Conservation (phyloP, 2,797 vertebrate species). For the Erethizon dorsatum region DNA sequence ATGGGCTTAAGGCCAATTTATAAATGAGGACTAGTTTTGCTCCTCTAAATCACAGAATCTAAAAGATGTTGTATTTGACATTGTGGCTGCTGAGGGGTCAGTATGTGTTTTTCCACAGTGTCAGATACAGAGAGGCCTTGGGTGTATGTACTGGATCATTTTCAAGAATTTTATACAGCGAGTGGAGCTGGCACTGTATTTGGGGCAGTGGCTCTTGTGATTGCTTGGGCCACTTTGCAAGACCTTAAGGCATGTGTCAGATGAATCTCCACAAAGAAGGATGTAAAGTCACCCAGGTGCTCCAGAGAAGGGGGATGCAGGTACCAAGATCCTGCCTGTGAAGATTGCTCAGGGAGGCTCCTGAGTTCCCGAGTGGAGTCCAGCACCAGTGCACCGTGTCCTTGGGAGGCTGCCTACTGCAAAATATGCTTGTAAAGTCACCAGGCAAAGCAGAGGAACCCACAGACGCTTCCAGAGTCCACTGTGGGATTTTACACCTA, state of each 20-base stretch:
- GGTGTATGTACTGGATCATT: background rate
- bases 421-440: background rate
- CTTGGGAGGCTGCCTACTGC: background rate
- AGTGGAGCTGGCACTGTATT: background rate
- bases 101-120: too few species aligned
- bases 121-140: background rate
- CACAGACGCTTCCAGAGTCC: background rate
- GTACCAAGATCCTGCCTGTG: background rate
- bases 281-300: background rate
- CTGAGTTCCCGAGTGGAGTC: background rate
- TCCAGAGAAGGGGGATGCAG: background rate
- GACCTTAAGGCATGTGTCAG: background rate
- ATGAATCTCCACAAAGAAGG: background rate
- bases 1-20: background rate
- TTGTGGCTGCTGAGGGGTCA: too few species aligned
- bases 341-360: background rate
- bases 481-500: background rate
- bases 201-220: background rate
- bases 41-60: too few species aligned
- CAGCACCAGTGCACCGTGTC: background rate
- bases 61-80: too few species aligned
- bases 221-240: background rate
- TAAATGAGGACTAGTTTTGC: background rate
- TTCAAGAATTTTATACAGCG: background rate
- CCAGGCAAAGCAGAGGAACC: background rate